Evolutionary conservation across 2,113 vertebrate genomes (phyloP).

Genomic region (Hepsetus odoe): DNA sequence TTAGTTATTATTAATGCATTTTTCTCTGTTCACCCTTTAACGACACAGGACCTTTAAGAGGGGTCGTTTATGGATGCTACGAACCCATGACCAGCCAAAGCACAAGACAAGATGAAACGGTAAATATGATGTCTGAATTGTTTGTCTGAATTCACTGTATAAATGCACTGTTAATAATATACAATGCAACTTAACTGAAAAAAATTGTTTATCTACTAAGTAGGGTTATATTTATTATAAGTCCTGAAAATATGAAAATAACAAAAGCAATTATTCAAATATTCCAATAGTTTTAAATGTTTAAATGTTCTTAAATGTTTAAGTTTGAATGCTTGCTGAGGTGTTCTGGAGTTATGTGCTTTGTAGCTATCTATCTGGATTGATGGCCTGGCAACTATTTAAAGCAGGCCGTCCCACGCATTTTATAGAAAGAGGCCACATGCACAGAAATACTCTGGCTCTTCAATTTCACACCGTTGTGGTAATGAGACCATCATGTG

Average conservation of each 20-base stretch:
- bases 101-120: slow-evolving; percentile 53
- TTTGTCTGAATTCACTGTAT: too few species aligned
- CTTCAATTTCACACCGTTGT: slow-evolving; percentile 22
- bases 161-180: too few species aligned
- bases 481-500: slow-evolving; percentile 48
- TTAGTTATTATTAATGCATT: too few species aligned
- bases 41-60: slow-evolving; percentile 37
- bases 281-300: background rate
- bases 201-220: too few species aligned
- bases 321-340: background rate
- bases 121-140: too few species aligned
- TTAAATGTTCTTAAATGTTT: too few species aligned
- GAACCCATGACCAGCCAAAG: slow-evolving; percentile 65
- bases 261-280: background rate
- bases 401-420: slow-evolving; percentile 18
- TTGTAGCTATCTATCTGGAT: background rate
- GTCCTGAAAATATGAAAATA: background rate
- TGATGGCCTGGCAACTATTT: slow-evolving; percentile 31
- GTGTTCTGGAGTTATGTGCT: background rate
- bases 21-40: background rate
- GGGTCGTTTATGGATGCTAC: slow-evolving; percentile 53
- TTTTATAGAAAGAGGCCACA: slow-evolving; percentile 10
- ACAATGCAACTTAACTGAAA: too few species aligned
- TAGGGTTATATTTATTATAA: background rate
- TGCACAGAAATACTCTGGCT: background rate